These are phyloP conservation scores for Brachyalestes nurse DNA, from an alignment of 2,797 vertebrate genomes.

Conservation along the genomic window DNA sequence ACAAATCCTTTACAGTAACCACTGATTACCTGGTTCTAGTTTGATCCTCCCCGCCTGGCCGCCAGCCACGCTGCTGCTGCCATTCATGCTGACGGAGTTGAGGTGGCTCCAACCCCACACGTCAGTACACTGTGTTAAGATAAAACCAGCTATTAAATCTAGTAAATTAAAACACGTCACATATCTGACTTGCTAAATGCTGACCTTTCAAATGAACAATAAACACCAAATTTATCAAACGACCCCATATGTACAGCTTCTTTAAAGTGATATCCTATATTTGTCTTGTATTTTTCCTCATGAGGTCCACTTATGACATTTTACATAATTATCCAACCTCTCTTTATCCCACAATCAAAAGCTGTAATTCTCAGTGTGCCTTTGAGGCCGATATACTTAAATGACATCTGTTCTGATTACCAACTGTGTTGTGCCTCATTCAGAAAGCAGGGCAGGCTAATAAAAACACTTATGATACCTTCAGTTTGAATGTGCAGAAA, in stretches of 20 bases:
- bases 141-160: background rate
- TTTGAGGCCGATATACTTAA: background rate
- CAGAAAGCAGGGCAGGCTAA: background rate
- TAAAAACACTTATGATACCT: too few species aligned
- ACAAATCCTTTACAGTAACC: background rate
- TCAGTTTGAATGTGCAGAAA: too few species aligned
- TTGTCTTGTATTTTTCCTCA: background rate
- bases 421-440: background rate
- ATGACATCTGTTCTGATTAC: background rate
- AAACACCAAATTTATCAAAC: background rate
- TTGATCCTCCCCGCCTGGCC: conserved; percentile 70
- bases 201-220: too few species aligned
- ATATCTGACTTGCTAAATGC: background rate
- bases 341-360: background rate
- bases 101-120: conserved; percentile 53
- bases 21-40: conserved; percentile 66
- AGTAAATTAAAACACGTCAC: background rate
- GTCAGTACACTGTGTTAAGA: background rate
- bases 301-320: background rate
- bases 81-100: conserved; percentile 75
- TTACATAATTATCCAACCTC: too few species aligned
- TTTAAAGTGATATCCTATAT: too few species aligned
- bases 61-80: conserved; percentile 71
- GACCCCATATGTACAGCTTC: background rate
- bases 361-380: background rate